Base-by-base conservation (phyloP, 2,888 invertebrate genomes). In the Epinotia ramella region DNA sequence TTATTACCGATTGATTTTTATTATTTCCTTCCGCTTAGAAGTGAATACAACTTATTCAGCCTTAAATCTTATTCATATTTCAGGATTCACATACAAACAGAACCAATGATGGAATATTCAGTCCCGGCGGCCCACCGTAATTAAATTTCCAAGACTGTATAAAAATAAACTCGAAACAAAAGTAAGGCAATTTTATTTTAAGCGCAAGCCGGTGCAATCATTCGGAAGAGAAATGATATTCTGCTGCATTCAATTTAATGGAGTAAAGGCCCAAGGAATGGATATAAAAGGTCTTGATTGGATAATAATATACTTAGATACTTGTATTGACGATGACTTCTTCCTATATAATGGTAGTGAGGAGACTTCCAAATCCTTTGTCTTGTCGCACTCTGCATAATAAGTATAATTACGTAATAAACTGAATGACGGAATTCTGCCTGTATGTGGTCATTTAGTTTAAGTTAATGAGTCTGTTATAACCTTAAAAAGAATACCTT, bases 91-190 rank as follows among this genome's bases (percentile, higher is more conserved):
- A n/a, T 33, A 33, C 24, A 60, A 16, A 33, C 62, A 24, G 33
- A 28, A 33, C n/a, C 62, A 28, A n/a, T 62, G 33, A 62, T 62
- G 33, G 33, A 62, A 62, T 62, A 62, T 62, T 16, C 33, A 16
- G 12, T n/a, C 33, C 60, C 33, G 4, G 62, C 2, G 33, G 62
- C n/a, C 33, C 18, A 20, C 46, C 13, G 28, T 62, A 70, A 70
- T 62, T 70, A 62, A 70, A 62, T 70, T 70, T 28, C 60, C 62
- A 62, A 62, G 60, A 62, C 49, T 49, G 59, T 46, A 60, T 62
- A 46, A 70, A 70, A 70, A 53, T 53, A 70, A 62, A 70, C 16
- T 62, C 18, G 28, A 62, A 33, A 7, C 12, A 24, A 24, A 24
- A 24, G 40, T 28, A 46, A 18, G 12, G 57, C 16, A 33, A 6